phyloP scores from a whole-genome alignment of 2,888 invertebrate species.

The Tenthredo distinguenda region DNA sequence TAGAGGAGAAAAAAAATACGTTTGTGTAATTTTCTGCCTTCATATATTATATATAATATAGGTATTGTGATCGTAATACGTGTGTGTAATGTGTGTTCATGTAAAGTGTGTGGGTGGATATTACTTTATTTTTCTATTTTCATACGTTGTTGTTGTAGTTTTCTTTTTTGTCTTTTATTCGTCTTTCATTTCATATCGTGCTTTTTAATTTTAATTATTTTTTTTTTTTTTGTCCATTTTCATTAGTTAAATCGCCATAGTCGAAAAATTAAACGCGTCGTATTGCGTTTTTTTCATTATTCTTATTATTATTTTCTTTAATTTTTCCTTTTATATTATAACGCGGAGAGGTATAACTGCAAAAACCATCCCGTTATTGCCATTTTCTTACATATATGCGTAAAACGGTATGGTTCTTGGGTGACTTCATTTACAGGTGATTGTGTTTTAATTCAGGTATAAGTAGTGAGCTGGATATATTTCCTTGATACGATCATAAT shows the following conservation, averaged over 20 bases:
- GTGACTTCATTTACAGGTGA: slow-evolving; percentile 32
- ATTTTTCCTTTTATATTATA: not conserved
- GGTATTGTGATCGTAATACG: not conserved
- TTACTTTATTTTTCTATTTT: not conserved
- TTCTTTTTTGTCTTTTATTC: slow-evolving; percentile 53
- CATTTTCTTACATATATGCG: too few species aligned
- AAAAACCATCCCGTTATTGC: not conserved
- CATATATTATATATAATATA: slow-evolving; percentile 39
- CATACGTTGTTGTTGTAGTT: not conserved
- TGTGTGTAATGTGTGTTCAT: slow-evolving; percentile 38
- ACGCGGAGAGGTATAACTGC: not conserved
- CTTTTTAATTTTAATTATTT: not conserved
- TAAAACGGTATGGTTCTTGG: not conserved
- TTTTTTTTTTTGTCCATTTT: slow-evolving; percentile 16
- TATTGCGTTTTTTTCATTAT: slow-evolving; percentile 48
- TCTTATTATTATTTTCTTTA: not conserved
- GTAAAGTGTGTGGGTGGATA: slow-evolving; percentile 54
- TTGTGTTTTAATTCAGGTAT: slow-evolving; percentile 36
- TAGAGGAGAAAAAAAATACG: slow-evolving; percentile 77
- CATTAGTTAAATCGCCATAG: slow-evolving; percentile 65
- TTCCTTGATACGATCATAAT: not conserved
- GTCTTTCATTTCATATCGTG: slow-evolving; percentile 60
- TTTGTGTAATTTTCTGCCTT: slow-evolving; percentile 61
- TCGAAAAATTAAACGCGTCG: slow-evolving; percentile 67
- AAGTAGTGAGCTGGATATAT: slow-evolving; percentile 2